phyloP scores from a whole-genome alignment of 1,140 invertebrate species.

The Tenebrio molitor region DNA sequence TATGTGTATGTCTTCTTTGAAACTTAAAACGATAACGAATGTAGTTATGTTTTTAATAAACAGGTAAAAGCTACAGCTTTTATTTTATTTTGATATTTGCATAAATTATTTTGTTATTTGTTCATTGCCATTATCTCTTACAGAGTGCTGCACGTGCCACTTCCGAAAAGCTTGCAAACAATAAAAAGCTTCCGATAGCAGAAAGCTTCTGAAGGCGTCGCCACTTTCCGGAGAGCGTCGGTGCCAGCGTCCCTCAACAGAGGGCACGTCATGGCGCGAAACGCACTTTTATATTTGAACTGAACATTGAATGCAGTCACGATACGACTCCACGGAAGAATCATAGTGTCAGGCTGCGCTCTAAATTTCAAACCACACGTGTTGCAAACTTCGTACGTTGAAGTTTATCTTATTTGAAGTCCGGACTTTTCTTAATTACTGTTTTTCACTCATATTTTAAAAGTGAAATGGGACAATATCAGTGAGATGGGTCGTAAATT shows the following conservation, averaged over 20 bases:
- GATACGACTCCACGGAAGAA: slow-evolving; percentile 30
- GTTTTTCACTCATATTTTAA: neutral
- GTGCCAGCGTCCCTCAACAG: slow-evolving; percentile 26
- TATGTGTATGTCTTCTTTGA: too few relatives aligned
- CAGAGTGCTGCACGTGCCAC: slow-evolving; percentile 26
- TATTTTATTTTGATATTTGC: too few relatives aligned
- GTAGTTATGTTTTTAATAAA: too few relatives aligned
- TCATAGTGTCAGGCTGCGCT: slow-evolving; percentile 32
- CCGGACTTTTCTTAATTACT: neutral
- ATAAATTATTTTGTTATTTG: too few relatives aligned
- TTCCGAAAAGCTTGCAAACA: neutral
- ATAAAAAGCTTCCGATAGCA: neutral
- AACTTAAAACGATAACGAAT: too few relatives aligned
- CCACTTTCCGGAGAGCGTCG: slow-evolving; percentile 19
- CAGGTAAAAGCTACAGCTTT: too few relatives aligned
- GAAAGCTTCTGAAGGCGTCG: slow-evolving; percentile 29
- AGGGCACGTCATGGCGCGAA: slow-evolving; percentile 43
- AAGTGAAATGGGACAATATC: slow-evolving; percentile 6
- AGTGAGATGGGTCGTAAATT: slow-evolving; percentile 8
- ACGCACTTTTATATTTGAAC: slow-evolving; percentile 22
- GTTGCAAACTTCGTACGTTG: slow-evolving; percentile 7
- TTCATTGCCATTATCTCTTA: neutral
- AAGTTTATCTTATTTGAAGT: neutral
- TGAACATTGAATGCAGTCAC: slow-evolving; percentile 37
- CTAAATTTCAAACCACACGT: slow-evolving; percentile 40